phyloP scores from a whole-genome alignment of 2,888 invertebrate genomes.

The Tipula unca region DNA sequence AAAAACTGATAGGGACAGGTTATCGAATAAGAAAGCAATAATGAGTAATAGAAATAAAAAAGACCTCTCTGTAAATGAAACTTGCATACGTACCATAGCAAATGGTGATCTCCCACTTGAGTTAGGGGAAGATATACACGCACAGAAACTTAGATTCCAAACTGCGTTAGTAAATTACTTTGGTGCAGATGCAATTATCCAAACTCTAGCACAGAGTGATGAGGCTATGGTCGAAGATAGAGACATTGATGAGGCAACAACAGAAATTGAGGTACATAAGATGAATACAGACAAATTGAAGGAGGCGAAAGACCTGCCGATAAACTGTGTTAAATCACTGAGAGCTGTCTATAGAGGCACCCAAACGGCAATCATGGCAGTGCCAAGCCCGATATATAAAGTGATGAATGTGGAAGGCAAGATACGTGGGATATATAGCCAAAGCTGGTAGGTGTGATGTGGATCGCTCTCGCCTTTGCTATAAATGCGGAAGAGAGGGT shows the following conservation, averaged over 20 bases:
- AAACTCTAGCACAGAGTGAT: not conserved
- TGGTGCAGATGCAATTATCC: not conserved
- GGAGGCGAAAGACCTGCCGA: not conserved
- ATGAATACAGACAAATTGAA: not conserved
- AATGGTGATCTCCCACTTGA: not conserved
- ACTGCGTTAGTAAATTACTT: not conserved
- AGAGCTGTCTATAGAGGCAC: not conserved
- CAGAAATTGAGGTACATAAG: not conserved
- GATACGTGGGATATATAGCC: too few relatives aligned
- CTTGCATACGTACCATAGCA: not conserved
- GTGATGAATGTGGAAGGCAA: not conserved
- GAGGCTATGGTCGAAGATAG: not conserved
- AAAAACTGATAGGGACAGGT: too few relatives aligned
- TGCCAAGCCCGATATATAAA: not conserved
- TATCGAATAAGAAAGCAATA: too few relatives aligned
- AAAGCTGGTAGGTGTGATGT: too few relatives aligned
- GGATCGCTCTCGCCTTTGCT: too few relatives aligned
- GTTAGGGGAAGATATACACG: not conserved
- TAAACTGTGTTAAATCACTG: not conserved
- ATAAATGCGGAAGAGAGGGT: too few relatives aligned
- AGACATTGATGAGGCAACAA: not conserved
- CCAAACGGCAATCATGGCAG: not conserved
- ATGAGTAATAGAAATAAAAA: too few relatives aligned
- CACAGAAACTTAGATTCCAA: not conserved
- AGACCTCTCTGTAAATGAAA: too few relatives aligned